These are phyloP conservation scores for Oophaga sylvatica DNA, from an alignment of 2,797 vertebrate genomes.

Conservation along the genomic window DNA sequence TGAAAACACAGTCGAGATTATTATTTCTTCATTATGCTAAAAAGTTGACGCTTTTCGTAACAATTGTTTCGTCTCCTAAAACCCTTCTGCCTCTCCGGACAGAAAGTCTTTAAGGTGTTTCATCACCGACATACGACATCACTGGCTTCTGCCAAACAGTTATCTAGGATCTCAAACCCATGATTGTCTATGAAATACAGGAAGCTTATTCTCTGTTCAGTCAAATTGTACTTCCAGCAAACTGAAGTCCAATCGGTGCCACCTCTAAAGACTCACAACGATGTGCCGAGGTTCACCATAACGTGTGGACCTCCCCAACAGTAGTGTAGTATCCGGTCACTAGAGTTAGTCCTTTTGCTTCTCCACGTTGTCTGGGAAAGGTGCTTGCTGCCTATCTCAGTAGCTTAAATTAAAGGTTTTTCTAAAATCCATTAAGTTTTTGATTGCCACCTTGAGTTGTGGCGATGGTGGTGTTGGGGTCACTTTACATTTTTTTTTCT, in stretches of 20 bases:
- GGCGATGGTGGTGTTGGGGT: neutral
- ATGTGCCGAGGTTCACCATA: neutral
- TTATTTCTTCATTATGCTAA: slow-evolving; percentile 57
- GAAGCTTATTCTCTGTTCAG: slow-evolving; percentile 29
- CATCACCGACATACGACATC: neutral
- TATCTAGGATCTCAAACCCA: neutral
- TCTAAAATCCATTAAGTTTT: slow-evolving; percentile 39
- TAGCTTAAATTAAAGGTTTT: slow-evolving; percentile 52
- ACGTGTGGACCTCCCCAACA: slow-evolving; percentile 22
- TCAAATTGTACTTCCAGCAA: slow-evolving; percentile 5
- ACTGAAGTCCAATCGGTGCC: neutral
- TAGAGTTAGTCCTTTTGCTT: slow-evolving; percentile 47
- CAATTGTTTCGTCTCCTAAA: slow-evolving; percentile 64
- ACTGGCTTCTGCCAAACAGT: slow-evolving; percentile 7
- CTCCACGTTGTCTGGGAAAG: slow-evolving; percentile 59
- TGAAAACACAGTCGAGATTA: slow-evolving; percentile 69
- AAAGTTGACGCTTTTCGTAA: slow-evolving; percentile 62
- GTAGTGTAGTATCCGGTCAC: slow-evolving; percentile 35
- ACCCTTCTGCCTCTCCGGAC: slow-evolving; percentile 32
- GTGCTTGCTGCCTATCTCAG: slow-evolving; percentile 62
- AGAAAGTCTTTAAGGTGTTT: slow-evolving; percentile 7
- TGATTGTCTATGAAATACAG: neutral
- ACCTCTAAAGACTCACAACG: neutral
- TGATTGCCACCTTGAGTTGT: neutral
- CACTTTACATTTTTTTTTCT: slow-evolving; percentile 50